Base-by-base conservation (phyloP, 1,140 invertebrate species). In the Lasioglossum baleicum region DNA sequence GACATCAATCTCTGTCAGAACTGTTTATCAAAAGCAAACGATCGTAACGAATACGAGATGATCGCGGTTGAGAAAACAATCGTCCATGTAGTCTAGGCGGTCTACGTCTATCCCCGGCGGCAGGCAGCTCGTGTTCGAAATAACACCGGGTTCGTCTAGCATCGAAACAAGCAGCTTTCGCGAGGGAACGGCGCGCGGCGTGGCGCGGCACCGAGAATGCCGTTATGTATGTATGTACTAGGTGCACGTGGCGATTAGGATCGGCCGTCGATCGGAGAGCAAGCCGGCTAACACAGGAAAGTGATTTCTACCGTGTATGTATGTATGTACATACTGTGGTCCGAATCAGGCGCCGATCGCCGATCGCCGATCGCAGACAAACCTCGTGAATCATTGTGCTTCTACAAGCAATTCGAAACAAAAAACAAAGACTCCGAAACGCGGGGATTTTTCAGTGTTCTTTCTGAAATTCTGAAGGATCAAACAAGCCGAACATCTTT, bases 161-260 rank as follows among this genome's bases (percentile, higher is more conserved):
- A 61, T 48, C 40, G 58, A 42, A 72, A 63, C 42, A 42, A 72
- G 70, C 56, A 17, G 70, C 70, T 72, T 72, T 72, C 70, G 70
- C 70, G 70, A 22, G 58, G n/a, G 58, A 72, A 72, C 70, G 58
- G 26, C 26, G 26, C 26, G 26, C 26, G 26, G 26, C 26, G 26
- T 1, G 26, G 26, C 26, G 26, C 26, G 26, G 58, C 53, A 44
- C n/a, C 35, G 58, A 63, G 70, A 72, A 72, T 72, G 70, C 70
- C 70, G 66, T 68, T 68, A 26, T 26, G 26, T 26, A 68, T 48
- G 53, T 68, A 26, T 26, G 26, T 26, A 68, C 66, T 20, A 53
- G 48, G 35, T 22, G 48, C 66, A 68, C 66, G 66, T 68, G 66
- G 66, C 61, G 72, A 65, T 74, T 66, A 75, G 35, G 42, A 75